Base-by-base conservation (phyloP, 2,113 vertebrate species). In the Chloropsis cyanopogon region DNA sequence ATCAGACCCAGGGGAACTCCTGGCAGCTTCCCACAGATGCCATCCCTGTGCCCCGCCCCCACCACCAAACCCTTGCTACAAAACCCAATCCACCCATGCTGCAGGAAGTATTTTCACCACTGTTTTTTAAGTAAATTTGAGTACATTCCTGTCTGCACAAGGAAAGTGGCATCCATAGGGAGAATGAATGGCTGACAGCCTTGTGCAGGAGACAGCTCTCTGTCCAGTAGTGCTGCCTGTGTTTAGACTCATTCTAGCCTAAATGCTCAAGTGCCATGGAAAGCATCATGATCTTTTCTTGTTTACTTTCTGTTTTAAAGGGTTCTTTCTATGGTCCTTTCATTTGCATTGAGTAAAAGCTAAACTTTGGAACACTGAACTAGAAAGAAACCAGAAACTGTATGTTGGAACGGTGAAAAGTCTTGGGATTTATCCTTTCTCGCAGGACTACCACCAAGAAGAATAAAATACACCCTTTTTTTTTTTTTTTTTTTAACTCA, bases 1-100 rank as follows among this genome's bases (percentile, higher is more conserved):
- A 2, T 14, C 1, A 0, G 46, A 41, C 17, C 20, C 0, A 3
- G 5, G 52, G 29, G 29, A 41, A 4, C 10, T 66, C 42, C 59
- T 23, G 29, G 21, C 24, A 72, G 24, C 39, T 60, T 25, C 39
- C 44, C 29, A 53, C 39, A 79, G 52, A n/a, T 71, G 4, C 28
- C 24, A 41, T 2, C 33, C 17, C 56, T 26, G 23, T n/a, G 21
- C 2, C 7, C 12, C 7, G 6, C 8, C 7, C 9, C 41, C 1
- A 0, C 15, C 11, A 16, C 53, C n/a, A 49, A 78, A 37, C 26
- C 25, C 33, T 50, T 63, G 12, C 44, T 19, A 13, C 7, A 20
- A 69, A 69, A 57, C 21, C 29, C 33, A 24, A 6, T 9, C 28
- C 16, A 33, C 16, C 15, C 47, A 29, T 19, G 11, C 11, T 33